Evolutionary conservation across 2,888 invertebrate genomes (phyloP), one percentile per base, ranked within the genome.

Genomic region (Sipunculus nudus): DNA sequence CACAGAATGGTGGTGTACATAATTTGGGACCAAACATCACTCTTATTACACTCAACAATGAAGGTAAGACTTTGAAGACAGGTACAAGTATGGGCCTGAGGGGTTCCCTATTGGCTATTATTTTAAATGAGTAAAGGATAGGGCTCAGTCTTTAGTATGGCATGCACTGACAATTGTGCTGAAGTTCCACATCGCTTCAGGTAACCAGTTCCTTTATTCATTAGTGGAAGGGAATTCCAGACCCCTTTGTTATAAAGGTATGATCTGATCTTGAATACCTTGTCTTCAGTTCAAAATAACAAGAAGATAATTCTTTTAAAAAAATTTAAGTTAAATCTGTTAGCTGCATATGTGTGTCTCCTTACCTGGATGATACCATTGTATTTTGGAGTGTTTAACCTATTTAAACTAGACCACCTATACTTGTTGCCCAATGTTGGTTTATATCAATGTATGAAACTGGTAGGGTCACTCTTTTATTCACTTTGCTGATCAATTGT

Each of bases 11-110:
- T n/a, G n/a, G n/a, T n/a, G n/a, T 55, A 28, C 49, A 49, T 32
- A 49, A 32, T 19, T 50, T 65, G 0, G 65, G 65, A n/a, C 79
- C 80, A 16, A 80, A 82, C 71, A 80, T 82, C n/a, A 81, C 81
- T n/a, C 72, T 82, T 16, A 82, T 82, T 31, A 82, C 81, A 26
- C 73, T 82, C 25, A 82, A 82, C 62, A 77, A 77, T 50, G 81
- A 82, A 78, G 79, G 81, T 81, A 68, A 41, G 70, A 54, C n/a
- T 19, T 13, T 40, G 8, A 25, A 8, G 10, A 10, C 19, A 19
- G 10, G 21, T 8, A 43, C 21, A n/a, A 10, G 13, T n/a, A 8
- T 43, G 10, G 43, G 13, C 19, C 19, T 21, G 13, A n/a, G n/a
- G n/a, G 8, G 10, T 25, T 6, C 3, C 45, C 16, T 19, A 8